phyloP scores from a whole-genome alignment of 2,888 invertebrate species.

The Pristionchus fissidentatus region DNA sequence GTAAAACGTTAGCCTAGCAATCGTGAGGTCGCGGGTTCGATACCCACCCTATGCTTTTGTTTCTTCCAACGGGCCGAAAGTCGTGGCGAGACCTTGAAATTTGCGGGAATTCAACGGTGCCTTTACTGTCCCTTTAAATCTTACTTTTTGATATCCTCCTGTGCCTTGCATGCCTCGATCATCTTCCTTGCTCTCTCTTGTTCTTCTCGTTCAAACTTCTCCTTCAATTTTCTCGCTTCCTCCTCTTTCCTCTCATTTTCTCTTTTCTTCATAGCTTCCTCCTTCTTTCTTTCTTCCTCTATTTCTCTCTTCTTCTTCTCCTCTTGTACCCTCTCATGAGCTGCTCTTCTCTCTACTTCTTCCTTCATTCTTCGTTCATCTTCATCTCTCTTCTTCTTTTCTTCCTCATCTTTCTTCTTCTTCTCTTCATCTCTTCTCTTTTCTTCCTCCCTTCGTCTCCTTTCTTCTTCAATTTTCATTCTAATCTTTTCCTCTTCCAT shows the following conservation, averaged over 20 bases:
- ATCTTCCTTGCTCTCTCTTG: not conserved
- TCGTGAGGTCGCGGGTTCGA: too few relatives aligned
- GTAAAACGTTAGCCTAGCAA: too few relatives aligned
- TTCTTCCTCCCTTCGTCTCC: slow-evolving; percentile 13
- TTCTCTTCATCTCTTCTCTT: slow-evolving; percentile 3
- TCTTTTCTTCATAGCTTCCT: not conserved
- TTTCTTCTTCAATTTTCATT: not conserved
- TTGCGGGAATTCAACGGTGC: too few relatives aligned
- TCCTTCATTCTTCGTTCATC: not conserved
- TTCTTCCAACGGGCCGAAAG: too few relatives aligned
- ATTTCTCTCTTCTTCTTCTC: not conserved
- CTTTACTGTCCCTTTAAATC: too few relatives aligned
- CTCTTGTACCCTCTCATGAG: not conserved
- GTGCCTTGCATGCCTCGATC: too few relatives aligned
- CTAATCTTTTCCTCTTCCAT: not conserved
- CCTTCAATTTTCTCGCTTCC: not conserved
- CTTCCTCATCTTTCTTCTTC: not conserved
- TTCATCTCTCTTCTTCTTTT: not conserved
- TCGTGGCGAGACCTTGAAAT: too few relatives aligned
- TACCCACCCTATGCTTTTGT: too few relatives aligned
- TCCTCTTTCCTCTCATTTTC: not conserved
- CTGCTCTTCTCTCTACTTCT: not conserved
- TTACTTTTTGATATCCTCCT: too few relatives aligned
- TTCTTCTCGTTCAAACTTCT: not conserved
- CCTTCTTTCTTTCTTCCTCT: not conserved